A percentile compares a stretch with the other conserved stretches of the same genome.
Conservation (phyloP, 1,140 invertebrate species). For the Heliconius melpomene region DNA sequence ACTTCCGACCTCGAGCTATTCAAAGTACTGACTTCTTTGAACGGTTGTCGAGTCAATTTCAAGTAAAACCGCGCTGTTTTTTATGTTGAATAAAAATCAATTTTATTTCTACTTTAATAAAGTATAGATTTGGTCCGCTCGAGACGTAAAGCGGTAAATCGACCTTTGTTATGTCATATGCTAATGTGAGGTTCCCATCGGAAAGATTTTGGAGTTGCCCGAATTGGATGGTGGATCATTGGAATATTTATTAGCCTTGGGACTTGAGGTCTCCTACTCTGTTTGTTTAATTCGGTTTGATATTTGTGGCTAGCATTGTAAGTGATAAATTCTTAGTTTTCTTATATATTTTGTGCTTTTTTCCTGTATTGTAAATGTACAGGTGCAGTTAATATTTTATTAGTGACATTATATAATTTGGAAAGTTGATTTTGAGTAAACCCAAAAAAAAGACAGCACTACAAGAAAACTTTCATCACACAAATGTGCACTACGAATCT, state of each 20-base stretch:
- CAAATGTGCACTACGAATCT: background rate
- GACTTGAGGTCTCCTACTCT: constrained; percentile 46
- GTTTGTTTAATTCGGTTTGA: constrained; percentile 45
- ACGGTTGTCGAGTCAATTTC: constrained; percentile 43
- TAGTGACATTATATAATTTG: background rate
- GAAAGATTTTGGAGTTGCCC: constrained; percentile 63
- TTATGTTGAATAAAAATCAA: background rate
- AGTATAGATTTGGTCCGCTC: constrained; percentile 7
- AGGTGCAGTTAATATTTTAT: no score
- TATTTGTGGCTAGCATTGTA: constrained; percentile 36
- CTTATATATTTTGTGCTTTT: constrained; percentile 8
- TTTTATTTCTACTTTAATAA: constrained; percentile 1
- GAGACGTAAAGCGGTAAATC: constrained; percentile 27
- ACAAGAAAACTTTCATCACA: background rate
- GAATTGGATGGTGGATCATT: constrained; percentile 71
- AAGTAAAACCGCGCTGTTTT: constrained; percentile 7
- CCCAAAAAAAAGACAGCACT: background rate
- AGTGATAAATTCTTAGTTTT: background rate
- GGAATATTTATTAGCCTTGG: constrained; percentile 70
- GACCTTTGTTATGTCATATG: constrained; percentile 50
- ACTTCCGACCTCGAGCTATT: constrained; percentile 57
- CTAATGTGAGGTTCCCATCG: constrained; percentile 61
- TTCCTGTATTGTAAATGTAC: background rate
- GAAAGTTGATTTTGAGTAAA: no score
- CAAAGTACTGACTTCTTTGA: constrained; percentile 57